Base-by-base conservation (phyloP, 1,140 invertebrate species). In the Whitmania pigra region DNA sequence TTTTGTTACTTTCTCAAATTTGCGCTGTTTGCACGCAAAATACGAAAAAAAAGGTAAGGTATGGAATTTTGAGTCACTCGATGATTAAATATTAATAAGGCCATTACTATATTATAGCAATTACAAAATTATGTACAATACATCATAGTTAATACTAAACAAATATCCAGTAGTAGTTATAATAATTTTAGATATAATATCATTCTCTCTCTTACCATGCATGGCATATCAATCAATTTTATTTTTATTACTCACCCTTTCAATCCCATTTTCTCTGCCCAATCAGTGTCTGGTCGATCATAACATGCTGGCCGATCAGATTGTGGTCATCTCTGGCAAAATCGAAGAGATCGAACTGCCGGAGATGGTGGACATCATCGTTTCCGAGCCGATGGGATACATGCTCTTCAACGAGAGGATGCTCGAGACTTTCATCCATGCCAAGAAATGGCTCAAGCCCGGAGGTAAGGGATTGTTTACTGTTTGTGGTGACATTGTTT, bases 341-440 rank as follows among this genome's bases (percentile, higher is more conserved):
- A 95, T 99, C 76, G 96, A 99, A 84, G 96, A 99, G 84, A 92
- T 99, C 60, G 89, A 91, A 73, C 82, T 99, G 73, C 93, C 94
- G 11, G 94, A 98, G 82, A 87, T 86, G 77, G 94, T 98, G 17
- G 94, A 99, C 84, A 88, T 96, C 43, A 97, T 99, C 77, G 93
- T 99, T 73, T 97, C 93, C 15, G 96, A 99, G 83, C 96, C 96
- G 0, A 98, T 99, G 95, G 96, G 96, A 31, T 99, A 99, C 79
- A 99, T 99, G 95, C 84, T 99, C 20, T 97, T 96, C 79, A 99
- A 99, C 83, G 96, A 99, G 83, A 86, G 96, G 76, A 99, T 99
- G 96, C 84, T 99, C 74, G 96, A 99, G 85, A 97, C 93, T 11
- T 99, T 95, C 84, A 83, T 99, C 63, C 94, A 98, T 85, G 94